Evolutionary conservation across 2,888 invertebrate genomes (phyloP).

Genomic region (Melinaea marsaeus): DNA sequence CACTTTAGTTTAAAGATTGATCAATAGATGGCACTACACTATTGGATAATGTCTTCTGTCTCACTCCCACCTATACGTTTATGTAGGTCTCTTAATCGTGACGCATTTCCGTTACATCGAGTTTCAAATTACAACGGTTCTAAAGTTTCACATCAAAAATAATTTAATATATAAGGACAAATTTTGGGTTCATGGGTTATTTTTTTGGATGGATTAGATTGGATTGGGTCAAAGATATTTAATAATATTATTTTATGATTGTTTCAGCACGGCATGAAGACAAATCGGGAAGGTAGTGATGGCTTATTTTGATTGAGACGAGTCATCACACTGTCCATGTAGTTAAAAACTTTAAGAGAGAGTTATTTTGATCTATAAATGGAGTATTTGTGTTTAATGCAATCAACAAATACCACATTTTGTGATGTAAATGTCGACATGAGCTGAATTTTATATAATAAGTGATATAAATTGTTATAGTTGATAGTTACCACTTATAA

Average conservation of each 20-base stretch:
- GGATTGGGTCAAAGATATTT: too few species aligned
- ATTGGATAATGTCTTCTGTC: too few species aligned
- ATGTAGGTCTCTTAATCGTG: too few species aligned
- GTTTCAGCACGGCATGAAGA: constrained; percentile 42
- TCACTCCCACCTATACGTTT: too few species aligned
- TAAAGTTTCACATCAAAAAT: too few species aligned
- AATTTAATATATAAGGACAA: too few species aligned
- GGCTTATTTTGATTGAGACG: constrained; percentile 9
- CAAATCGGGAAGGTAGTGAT: constrained; percentile 23
- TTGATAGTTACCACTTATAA: constrained; percentile 18
- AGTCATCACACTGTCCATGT: constrained; percentile 16
- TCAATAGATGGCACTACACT: too few species aligned
- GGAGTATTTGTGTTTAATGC: not conserved
- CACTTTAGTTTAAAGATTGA: too few species aligned
- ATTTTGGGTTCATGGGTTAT: too few species aligned
- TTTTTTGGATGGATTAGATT: too few species aligned
- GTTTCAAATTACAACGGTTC: too few species aligned
- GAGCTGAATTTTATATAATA: not conserved
- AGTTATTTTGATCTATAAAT: constrained; percentile 1
- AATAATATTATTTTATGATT: constrained; percentile 8
- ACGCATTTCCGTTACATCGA: too few species aligned
- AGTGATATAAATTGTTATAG: constrained; percentile 10
- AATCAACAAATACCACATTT: constrained; percentile 1
- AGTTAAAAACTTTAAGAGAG: not conserved
- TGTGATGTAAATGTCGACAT: not conserved